Base-by-base conservation (phyloP, 2,113 vertebrate genomes). In the Silurus meridionalis region DNA sequence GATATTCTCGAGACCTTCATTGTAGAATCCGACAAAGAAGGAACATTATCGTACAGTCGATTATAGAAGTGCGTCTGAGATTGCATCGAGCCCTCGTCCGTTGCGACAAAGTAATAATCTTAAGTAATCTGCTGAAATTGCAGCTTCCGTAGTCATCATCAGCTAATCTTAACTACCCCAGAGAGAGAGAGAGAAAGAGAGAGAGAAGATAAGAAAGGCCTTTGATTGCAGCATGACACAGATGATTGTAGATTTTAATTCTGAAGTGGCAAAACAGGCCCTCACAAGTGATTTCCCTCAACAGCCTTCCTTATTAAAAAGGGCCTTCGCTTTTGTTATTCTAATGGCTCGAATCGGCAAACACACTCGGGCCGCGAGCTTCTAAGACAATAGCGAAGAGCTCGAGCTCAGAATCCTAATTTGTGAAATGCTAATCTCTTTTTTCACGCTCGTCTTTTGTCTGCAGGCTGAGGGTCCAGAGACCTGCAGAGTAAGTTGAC, bases 361-460 rank as follows among this genome's bases (percentile, higher is more conserved):
- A 94, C 93, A 94, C 93, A 93, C 93, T 92, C 89, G 87, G 90
- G 92, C 90, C 78, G 57, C 92, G 94, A 82, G 89, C 90, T 83
- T 91, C 87, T 85, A 93, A 89, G 91, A 92, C 91, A 93, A 92
- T 86, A 80, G 9, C 78, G 9, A 75, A 86, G 80, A 15, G 91
- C 53, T 69, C 89, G 80, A 83, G 90, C 88, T 83, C 87, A 57
- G 91, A 93, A 94, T 93, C 90, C 78, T 90, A 85, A 93, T 94
- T 91, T 93, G 91, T 92, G 91, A 93, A 93, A 94, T 94, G 93
- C 79, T 93, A 94, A 95, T 94, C 91, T 89, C 88, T 88, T 93
- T 94, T 93, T 64, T 69, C 90, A 93, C 86, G 89, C 91, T 83
- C 83, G 90, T 82, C 89, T 92, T 83, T 94, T 93, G 93, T 94